These are phyloP conservation scores for Grus americana DNA, from an alignment of 2,113 vertebrate genomes.

Conservation along the genomic window DNA sequence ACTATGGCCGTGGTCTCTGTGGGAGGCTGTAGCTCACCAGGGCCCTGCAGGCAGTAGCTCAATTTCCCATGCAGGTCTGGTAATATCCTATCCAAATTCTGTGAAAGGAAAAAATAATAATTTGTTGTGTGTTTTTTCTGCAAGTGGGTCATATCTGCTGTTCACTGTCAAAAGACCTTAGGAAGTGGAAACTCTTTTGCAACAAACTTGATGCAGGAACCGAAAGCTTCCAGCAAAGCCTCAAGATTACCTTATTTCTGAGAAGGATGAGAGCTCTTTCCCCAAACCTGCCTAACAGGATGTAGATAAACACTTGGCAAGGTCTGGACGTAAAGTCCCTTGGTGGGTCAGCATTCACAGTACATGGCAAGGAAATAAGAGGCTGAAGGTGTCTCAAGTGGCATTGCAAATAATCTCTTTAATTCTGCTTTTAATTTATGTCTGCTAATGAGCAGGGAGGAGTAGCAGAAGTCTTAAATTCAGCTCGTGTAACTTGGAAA, in stretches of 20 bases:
- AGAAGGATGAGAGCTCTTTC: background rate
- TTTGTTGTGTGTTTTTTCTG: background rate
- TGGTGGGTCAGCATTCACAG: background rate
- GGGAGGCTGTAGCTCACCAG: background rate
- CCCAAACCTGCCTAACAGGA: background rate
- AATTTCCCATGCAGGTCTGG: background rate
- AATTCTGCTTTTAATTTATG: slow-evolving; percentile 44
- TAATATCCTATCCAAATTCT: background rate
- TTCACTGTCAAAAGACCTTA: background rate
- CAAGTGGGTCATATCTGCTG: background rate
- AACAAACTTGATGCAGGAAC: background rate
- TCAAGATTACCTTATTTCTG: background rate
- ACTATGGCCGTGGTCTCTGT: background rate
- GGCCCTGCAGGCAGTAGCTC: background rate
- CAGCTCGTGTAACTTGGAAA: background rate
- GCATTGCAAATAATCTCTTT: slow-evolving; percentile 18
- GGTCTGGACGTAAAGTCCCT: background rate
- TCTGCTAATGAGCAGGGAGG: background rate
- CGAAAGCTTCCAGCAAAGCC: background rate
- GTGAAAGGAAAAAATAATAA: background rate
- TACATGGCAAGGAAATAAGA: background rate
- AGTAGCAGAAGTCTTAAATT: background rate
- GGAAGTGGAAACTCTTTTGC: background rate
- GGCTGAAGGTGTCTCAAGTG: background rate
- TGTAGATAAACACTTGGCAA: slow-evolving; percentile 5